Percentiles rank a stretch among this genome's conserved stretches.
These are phyloP conservation scores for Dicentrarchus labrax DNA, from an alignment of 2,113 vertebrate genomes.

Conservation along the genomic window DNA sequence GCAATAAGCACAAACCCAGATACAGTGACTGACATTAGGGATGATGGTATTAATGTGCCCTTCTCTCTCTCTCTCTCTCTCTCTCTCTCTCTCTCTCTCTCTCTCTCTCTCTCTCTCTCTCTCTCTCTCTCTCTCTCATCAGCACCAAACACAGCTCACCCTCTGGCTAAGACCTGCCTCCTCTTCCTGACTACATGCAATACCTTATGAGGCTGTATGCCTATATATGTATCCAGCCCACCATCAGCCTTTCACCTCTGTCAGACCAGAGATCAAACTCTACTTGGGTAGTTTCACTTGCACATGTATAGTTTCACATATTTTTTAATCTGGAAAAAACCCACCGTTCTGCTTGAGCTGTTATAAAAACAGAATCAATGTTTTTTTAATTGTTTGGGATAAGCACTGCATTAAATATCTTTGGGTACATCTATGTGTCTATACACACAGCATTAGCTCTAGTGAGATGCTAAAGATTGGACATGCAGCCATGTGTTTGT, in stretches of 20 bases:
- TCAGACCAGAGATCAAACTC: neutral
- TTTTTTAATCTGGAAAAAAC: neutral
- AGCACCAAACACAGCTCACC: neutral
- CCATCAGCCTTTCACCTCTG: neutral
- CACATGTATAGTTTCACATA: neutral
- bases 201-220: too few species aligned
- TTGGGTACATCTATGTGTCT: slow-evolving; percentile 20
- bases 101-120: too few species aligned
- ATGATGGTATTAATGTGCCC: neutral
- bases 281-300: neutral
- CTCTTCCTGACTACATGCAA: neutral
- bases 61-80: too few species aligned
- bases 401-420: slow-evolving; percentile 32
- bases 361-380: neutral
- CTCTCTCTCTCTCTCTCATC: neutral
- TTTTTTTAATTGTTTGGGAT: neutral
- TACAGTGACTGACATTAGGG: neutral
- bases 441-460: slow-evolving; percentile 29
- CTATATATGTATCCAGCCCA: too few species aligned
- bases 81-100: too few species aligned
- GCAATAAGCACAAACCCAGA: neutral
- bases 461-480: slow-evolving; percentile 40
- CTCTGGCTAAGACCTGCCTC: neutral
- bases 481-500: slow-evolving; percentile 38
- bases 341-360: neutral